Evolutionary conservation across 2,888 invertebrate species (phyloP).

Genomic region (Euproctis similis): DNA sequence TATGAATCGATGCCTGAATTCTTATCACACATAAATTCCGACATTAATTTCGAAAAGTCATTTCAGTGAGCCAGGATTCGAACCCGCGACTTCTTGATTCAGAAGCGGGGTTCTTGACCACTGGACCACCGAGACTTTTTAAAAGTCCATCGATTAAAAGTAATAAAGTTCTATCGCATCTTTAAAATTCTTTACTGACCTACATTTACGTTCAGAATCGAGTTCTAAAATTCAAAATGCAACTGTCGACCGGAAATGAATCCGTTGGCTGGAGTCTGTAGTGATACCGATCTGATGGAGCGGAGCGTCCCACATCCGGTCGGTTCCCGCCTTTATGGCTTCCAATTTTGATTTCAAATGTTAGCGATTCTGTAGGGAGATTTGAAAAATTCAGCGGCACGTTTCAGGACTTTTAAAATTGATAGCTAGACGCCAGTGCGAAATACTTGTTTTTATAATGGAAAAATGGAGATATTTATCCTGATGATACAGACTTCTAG

Average conservation of each 20-base stretch:
- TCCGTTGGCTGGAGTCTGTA: conserved; percentile 62
- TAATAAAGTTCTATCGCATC: conserved; percentile 11
- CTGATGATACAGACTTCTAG: too few species aligned
- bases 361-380: conserved; percentile 14
- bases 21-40: too few species aligned
- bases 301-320: conserved; percentile 62
- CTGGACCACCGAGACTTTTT: too few species aligned
- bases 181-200: conserved; percentile 39
- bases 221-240: conserved; percentile 67
- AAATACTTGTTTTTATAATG: background rate
- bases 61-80: too few species aligned
- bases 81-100: too few species aligned
- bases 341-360: conserved; percentile 59
- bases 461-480: too few species aligned
- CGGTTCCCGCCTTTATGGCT: conserved; percentile 66
- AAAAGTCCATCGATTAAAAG: too few species aligned
- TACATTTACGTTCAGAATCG: conserved; percentile 40
- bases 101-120: too few species aligned
- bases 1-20: too few species aligned
- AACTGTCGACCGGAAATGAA: conserved; percentile 69
- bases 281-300: conserved; percentile 71
- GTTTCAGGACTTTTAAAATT: background rate
- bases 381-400: too few species aligned
- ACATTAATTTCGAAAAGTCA: too few species aligned
- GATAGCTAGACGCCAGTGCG: background rate